Base-by-base conservation (phyloP, 2,797 vertebrate species). In the Typhlichthys subterraneus region DNA sequence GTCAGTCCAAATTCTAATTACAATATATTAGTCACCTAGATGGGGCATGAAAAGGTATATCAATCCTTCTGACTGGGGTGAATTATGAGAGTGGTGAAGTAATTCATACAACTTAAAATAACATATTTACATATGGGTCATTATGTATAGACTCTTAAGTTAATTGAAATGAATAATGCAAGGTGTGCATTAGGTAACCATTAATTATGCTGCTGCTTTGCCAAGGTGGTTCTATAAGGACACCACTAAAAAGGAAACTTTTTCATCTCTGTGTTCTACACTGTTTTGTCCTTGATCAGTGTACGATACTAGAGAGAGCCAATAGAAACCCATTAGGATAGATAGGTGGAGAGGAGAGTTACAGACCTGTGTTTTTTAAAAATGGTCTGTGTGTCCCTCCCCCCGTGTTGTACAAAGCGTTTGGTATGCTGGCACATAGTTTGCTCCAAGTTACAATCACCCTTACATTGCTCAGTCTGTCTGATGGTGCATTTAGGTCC, bases 1-100 rank as follows among this genome's bases (percentile, higher is more conserved):
- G 83, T 73, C 77, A 80, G 89, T 81, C 80, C 87, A 89, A 93
- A 94, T 88, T 87, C 84, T 89, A 88, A 89, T 88, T 91, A 91
- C 75, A 79, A 80, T 88, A 89, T 82, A 85, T 70, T 88, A 78
- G 72, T 81, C 90, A 67, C 76, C 83, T 56, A 83, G 72, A 80
- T 66, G 61, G 86, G 75, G 66, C 82, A 67, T 63, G 63, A 75
- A 19, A 29, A 29, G 23, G 23, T 29, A 29, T 29, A 29, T 29
- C 23, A 29, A 4, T 29, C 23, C 23, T 29, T 29, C 8, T 42
- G 38, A 42, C 38, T 42, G 1, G 53, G 59, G 53, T 50, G 75
- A 71, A 55, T 72, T 63, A 76, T 65, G 65, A 72, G 54, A 53
- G 63, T 50, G 63, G 54, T 1, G 17, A 70, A 59, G 48, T 59